A percentile compares a stretch with the other conserved stretches of the same genome.
Conservation (phyloP, 2,797 vertebrate species). For the Lateolabrax maculatus region DNA sequence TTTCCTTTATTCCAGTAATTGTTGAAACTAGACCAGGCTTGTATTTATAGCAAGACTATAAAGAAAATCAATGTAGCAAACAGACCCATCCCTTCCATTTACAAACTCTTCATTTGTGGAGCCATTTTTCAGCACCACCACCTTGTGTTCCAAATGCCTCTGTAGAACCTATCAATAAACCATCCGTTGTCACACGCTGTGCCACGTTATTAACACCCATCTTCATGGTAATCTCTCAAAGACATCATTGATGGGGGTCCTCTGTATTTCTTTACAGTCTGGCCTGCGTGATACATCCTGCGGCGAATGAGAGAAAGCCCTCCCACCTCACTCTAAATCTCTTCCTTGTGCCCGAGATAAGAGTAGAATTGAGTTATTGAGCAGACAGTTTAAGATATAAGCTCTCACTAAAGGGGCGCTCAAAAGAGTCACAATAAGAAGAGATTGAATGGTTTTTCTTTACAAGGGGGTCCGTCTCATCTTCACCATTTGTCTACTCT, state of each 20-base stretch:
- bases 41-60: constrained; percentile 49
- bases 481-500: constrained; percentile 45
- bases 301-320: constrained; percentile 56
- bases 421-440: constrained; percentile 64
- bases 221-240: constrained; percentile 75
- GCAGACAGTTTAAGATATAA: constrained; percentile 82
- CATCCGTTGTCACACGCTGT: constrained; percentile 50
- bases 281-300: constrained; percentile 52
- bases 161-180: constrained; percentile 70
- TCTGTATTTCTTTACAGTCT: constrained; percentile 69
- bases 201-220: constrained; percentile 69
- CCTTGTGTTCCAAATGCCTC: constrained; percentile 52
- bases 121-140: constrained; percentile 55
- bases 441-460: constrained; percentile 65
- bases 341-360: constrained; percentile 77
- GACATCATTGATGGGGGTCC: constrained; percentile 64
- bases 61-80: constrained; percentile 61
- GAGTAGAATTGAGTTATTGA: constrained; percentile 85
- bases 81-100: constrained; percentile 52
- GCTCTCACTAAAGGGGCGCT: constrained; percentile 71
- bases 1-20: constrained; percentile 41
- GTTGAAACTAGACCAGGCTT: constrained; percentile 18
- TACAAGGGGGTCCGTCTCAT: constrained; percentile 34
- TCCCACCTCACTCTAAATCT: constrained; percentile 78
- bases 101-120: constrained; percentile 38